Conservation (phyloP, 1,140 invertebrate genomes). For the Whitmania pigra region DNA sequence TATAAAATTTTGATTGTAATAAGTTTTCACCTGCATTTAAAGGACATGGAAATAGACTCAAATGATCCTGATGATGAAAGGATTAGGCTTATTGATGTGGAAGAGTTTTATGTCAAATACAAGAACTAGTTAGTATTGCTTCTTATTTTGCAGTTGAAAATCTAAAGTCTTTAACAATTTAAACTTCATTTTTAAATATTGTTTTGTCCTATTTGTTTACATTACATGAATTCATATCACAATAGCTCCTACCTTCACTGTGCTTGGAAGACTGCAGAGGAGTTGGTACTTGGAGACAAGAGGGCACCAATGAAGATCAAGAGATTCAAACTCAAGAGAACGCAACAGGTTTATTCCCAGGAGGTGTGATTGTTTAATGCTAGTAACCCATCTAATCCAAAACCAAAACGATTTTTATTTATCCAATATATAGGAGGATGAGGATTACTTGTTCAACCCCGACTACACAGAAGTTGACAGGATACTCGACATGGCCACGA, state of each 20-base stretch:
- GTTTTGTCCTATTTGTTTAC: too few relatives aligned
- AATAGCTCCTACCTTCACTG: conserved; percentile 85
- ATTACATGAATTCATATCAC: neutral
- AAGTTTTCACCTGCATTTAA: neutral
- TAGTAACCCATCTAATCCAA: neutral
- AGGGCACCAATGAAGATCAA: conserved; percentile 81
- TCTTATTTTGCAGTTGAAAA: neutral
- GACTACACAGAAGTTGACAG: conserved; percentile 96
- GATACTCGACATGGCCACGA: conserved; percentile 66
- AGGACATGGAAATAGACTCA: conserved; percentile 20
- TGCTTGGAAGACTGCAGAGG: conserved; percentile 95
- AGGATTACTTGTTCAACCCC: conserved; percentile 96
- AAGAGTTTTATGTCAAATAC: conserved; percentile 97
- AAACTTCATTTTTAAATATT: neutral
- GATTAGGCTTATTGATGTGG: conserved; percentile 57
- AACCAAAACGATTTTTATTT: too few relatives aligned
- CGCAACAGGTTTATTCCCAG: neutral
- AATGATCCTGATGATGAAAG: conserved; percentile 29
- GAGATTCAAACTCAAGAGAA: conserved; percentile 74
- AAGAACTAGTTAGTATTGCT: conserved; percentile 62
- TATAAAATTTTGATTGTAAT: neutral
- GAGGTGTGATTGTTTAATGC: neutral
- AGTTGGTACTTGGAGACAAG: conserved; percentile 87
- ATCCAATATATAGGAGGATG: conserved; percentile 41
- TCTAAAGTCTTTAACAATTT: neutral